Evolutionary conservation across 1,140 invertebrate species (phyloP), one percentile per base, ranked within the genome.

Genomic region (Popillia japonica): DNA sequence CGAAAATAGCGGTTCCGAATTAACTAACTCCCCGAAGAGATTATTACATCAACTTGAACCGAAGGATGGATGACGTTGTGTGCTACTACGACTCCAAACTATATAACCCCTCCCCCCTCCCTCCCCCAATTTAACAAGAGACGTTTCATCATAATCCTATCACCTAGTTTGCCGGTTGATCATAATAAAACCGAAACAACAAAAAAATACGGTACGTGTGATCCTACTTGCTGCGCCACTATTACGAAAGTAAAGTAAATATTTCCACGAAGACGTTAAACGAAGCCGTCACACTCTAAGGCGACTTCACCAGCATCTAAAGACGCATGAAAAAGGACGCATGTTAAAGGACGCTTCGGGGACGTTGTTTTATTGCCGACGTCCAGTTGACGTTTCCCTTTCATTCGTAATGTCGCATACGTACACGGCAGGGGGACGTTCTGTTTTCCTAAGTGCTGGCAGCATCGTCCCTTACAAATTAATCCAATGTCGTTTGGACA

Each of bases 1-100:
- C 22, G 61, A 68, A 68, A 68, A 27, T 68, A 34, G 61, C 22
- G 61, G 27, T 27, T 68, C 61, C 8, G 22, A 68, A 68, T 68
- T 68, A 68, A 68, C 22, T 27, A 68, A 34, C 22, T 34, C 22
- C 61, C 22, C 4, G 61, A 68, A 68, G 61, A 68, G 61, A 68
- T 68, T 68, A 68, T 68, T 68, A 68, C 61, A 55, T 55, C 48
- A 55, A 55, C 17, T 55, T 55, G 2, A n/a, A 2, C n/a, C n/a
- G 6, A 17, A 7, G 17, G 3, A 17, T 55, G 14, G 48, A 55
- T 17, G 14, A 55, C 3, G 48, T 55, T 34, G 27, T 34, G 27
- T 34, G 4, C 27, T 34, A 34, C 27, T n/a, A n/a, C 27, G 27
- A 34, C 27, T 34, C 1, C 2, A 34, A 34, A 34, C 27, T 34